These are phyloP conservation scores for Cryptocephalus moraei DNA, from an alignment of 2,888 invertebrate species.

Conservation along the genomic window DNA sequence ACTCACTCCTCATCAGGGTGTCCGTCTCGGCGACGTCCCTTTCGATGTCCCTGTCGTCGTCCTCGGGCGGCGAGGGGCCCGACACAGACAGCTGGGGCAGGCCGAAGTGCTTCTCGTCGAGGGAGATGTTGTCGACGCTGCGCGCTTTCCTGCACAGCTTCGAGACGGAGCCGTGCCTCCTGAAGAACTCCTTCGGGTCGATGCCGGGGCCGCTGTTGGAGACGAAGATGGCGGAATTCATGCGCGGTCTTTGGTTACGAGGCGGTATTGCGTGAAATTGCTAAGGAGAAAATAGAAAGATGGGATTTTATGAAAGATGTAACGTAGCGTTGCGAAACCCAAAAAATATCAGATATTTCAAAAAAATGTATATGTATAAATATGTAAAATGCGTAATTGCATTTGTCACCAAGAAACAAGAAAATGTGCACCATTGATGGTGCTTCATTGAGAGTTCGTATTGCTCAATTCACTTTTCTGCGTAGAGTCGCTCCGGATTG, in stretches of 20 bases:
- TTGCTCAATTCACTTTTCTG: too few relatives aligned
- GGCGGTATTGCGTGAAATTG: constrained; percentile 31
- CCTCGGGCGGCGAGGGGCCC: constrained; percentile 30
- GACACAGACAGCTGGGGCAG: constrained; percentile 63
- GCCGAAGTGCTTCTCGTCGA: constrained; percentile 54
- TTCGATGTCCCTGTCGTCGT: constrained; percentile 9
- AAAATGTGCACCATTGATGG: too few relatives aligned
- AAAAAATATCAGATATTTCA: too few relatives aligned
- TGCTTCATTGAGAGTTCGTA: too few relatives aligned
- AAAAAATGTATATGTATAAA: too few relatives aligned
- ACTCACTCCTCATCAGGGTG: constrained; percentile 12
- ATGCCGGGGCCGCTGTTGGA: constrained; percentile 65
- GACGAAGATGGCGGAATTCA: constrained; percentile 79
- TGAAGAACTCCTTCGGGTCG: constrained; percentile 69
- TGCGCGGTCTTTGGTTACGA: constrained; percentile 58
- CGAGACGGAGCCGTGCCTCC: constrained; percentile 71
- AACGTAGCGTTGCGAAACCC: too few relatives aligned
- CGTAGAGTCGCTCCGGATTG: too few relatives aligned
- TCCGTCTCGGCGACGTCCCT: constrained; percentile 9
- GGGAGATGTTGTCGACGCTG: constrained; percentile 57
- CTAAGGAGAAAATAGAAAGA: background rate
- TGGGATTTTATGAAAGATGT: too few relatives aligned
- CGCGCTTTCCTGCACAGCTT: constrained; percentile 71
- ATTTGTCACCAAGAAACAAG: too few relatives aligned
- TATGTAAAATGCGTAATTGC: too few relatives aligned